Evolutionary conservation across 2,797 vertebrate species (phyloP).

Genomic region (Pseudocheirus occidentalis): DNA sequence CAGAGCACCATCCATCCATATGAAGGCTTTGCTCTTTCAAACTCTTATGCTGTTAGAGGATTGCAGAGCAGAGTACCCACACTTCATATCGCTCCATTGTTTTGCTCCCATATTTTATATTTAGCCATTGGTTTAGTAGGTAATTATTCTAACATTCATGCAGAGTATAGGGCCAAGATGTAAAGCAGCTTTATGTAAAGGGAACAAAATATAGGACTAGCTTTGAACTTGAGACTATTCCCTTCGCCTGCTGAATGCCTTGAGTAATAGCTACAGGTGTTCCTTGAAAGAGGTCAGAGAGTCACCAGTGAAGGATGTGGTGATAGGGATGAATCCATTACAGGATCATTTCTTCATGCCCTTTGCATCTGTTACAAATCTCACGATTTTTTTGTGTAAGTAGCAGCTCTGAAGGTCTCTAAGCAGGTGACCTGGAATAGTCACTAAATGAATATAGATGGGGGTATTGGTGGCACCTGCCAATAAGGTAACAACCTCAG

Average conservation of each 20-base stretch:
- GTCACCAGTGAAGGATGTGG: conserved; percentile 68
- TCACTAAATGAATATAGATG: background rate
- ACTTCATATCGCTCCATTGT: conserved; percentile 51
- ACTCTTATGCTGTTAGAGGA: background rate
- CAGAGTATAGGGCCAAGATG: conserved; percentile 67
- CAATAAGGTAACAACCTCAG: conserved; percentile 16
- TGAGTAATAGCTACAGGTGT: conserved; percentile 76
- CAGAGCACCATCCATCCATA: background rate
- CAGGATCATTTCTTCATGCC: conserved; percentile 8
- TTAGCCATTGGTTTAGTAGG: conserved; percentile 69
- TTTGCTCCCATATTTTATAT: conserved; percentile 72
- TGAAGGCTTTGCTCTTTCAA: background rate
- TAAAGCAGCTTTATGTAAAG: conserved; percentile 77
- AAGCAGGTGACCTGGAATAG: conserved; percentile 34
- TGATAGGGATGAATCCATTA: conserved; percentile 49
- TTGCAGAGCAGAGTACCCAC: conserved; percentile 2
- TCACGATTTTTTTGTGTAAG: conserved; percentile 26
- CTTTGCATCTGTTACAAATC: conserved; percentile 51
- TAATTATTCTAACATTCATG: conserved; percentile 79
- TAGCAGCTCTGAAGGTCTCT: conserved; percentile 44
- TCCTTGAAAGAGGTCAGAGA: conserved; percentile 75
- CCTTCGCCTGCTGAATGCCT: conserved; percentile 70
- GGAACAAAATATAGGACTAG: conserved; percentile 70
- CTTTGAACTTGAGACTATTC: conserved; percentile 70
- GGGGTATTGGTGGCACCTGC: conserved; percentile 38